Evolutionary conservation across 2,888 invertebrate genomes (phyloP).

Genomic region (Ctenicera cuprea): DNA sequence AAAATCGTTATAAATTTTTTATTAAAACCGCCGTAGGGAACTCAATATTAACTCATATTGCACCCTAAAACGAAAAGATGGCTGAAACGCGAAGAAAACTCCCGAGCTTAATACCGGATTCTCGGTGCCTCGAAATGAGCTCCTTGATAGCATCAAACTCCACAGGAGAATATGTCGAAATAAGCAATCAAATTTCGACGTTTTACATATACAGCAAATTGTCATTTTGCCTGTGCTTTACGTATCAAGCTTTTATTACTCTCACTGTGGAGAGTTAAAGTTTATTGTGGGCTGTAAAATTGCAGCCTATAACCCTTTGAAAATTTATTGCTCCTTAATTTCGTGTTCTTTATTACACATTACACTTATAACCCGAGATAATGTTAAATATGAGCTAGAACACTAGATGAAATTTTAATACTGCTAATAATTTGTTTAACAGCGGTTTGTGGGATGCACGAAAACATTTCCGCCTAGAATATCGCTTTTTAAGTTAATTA

Average conservation of each 20-base stretch:
- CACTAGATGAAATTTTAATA: not conserved
- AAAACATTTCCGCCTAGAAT: not conserved
- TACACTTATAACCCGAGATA: slow-evolving; percentile 5
- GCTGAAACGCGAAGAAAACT: slow-evolving; percentile 16
- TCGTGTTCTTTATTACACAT: not conserved
- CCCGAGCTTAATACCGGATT: slow-evolving; percentile 31
- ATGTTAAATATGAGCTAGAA: not conserved
- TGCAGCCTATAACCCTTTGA: slow-evolving; percentile 12
- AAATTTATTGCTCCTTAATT: slow-evolving; percentile 20
- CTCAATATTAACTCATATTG: slow-evolving; percentile 10
- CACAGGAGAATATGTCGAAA: slow-evolving; percentile 35
- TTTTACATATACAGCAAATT: slow-evolving; percentile 26
- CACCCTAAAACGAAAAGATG: slow-evolving; percentile 24
- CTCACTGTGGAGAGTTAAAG: not conserved
- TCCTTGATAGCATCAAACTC: slow-evolving; percentile 37
- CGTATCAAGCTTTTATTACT: slow-evolving; percentile 24
- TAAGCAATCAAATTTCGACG: slow-evolving; percentile 30
- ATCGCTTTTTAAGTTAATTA: slow-evolving; percentile 6
- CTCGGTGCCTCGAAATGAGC: slow-evolving; percentile 39
- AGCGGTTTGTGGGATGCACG: not conserved
- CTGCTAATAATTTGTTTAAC: not conserved
- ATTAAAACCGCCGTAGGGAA: slow-evolving; percentile 5
- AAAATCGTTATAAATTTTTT: slow-evolving; percentile 4
- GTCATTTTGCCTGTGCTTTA: slow-evolving; percentile 16
- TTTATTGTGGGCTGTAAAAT: slow-evolving; percentile 22